Percentiles rank a stretch among this genome's conserved stretches.
phyloP scores from a whole-genome alignment of 2,888 invertebrate species.

The Bruchidius siliquastri region DNA sequence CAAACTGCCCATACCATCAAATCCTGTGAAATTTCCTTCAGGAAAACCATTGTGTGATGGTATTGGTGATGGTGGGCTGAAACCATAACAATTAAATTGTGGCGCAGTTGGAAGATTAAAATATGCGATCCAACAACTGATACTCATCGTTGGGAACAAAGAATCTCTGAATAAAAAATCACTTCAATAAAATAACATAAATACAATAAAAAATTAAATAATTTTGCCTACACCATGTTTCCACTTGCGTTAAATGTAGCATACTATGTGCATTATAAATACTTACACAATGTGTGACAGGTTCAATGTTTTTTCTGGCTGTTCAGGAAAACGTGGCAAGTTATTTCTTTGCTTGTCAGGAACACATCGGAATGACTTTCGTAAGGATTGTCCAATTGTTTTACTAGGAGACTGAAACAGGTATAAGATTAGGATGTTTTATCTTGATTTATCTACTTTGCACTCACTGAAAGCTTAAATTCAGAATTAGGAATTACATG shows the following conservation, averaged over 20 bases:
- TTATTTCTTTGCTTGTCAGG: constrained; percentile 80
- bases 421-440: too few species aligned
- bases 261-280: not conserved
- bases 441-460: too few species aligned
- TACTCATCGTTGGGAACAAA: too few species aligned
- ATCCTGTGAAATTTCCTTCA: constrained; percentile 62
- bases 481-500: too few species aligned
- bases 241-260: not conserved
- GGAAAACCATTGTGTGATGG: constrained; percentile 92
- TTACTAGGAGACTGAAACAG: constrained; percentile 80
- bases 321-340: constrained; percentile 87
- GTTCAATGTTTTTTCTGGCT: constrained; percentile 91
- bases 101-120: too few species aligned
- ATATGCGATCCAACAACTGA: too few species aligned
- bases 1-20: constrained; percentile 69
- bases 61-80: constrained; percentile 85
- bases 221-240: too few species aligned
- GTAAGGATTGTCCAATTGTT: constrained; percentile 91
- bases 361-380: constrained; percentile 96
- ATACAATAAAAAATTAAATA: too few species aligned
- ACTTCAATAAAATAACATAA: too few species aligned
- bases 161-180: too few species aligned
- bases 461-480: too few species aligned
- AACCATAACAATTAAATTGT: constrained; percentile 14
- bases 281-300: constrained; percentile 93